A percentile compares a stretch with the other conserved stretches of the same genome.
These are phyloP conservation scores for Drosophila prostipennis DNA, from an alignment of 2,888 invertebrate species.

Conservation along the genomic window DNA sequence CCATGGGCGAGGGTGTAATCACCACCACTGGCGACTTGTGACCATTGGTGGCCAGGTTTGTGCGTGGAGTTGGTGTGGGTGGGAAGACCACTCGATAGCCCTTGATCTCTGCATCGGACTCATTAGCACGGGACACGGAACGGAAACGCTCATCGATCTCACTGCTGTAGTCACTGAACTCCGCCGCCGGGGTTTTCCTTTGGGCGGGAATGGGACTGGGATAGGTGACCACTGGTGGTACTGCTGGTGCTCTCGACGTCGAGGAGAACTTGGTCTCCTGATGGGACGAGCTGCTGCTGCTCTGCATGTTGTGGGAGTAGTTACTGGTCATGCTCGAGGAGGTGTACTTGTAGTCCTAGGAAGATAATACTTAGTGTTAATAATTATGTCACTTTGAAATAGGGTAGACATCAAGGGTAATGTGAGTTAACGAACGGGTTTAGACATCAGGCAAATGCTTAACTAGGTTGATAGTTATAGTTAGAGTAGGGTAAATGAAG, in stretches of 20 bases:
- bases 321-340: slow-evolving; percentile 85
- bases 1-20: slow-evolving; percentile 85
- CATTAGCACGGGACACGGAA: slow-evolving; percentile 86
- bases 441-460: slow-evolving; percentile 50
- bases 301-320: slow-evolving; percentile 84
- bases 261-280: slow-evolving; percentile 68
- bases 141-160: slow-evolving; percentile 88
- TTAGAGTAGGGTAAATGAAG: slow-evolving; percentile 21
- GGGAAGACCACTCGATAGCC: slow-evolving; percentile 87
- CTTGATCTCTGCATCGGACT: slow-evolving; percentile 85
- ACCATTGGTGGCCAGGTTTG: slow-evolving; percentile 83
- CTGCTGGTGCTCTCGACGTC: slow-evolving; percentile 51
- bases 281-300: slow-evolving; percentile 69
- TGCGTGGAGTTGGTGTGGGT: slow-evolving; percentile 85
- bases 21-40: slow-evolving; percentile 85
- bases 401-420: slow-evolving; percentile 12
- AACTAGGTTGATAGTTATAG: slow-evolving; percentile 8
- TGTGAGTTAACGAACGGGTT: slow-evolving; percentile 29
- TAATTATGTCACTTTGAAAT: neutral
- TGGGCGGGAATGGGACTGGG: slow-evolving; percentile 87
- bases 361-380: slow-evolving; percentile 7
- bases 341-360: slow-evolving; percentile 85
- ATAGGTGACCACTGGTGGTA: slow-evolving; percentile 82
- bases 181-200: slow-evolving; percentile 81
- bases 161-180: slow-evolving; percentile 90